Conservation (phyloP, 2,113 vertebrate genomes). For the Oryzias woworae region DNA sequence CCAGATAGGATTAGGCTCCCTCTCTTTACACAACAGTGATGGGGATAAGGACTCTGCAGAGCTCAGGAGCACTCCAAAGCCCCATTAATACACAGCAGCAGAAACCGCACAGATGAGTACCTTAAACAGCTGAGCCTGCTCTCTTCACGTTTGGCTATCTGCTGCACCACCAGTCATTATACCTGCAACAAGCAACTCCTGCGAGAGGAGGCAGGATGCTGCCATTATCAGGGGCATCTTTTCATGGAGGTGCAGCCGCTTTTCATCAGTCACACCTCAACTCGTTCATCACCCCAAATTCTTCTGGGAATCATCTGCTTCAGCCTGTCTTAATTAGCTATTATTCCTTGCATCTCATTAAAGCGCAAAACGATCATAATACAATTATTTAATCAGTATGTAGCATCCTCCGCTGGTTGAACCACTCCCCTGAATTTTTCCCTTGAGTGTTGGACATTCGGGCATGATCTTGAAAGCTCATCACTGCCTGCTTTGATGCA, state of each 20-base stretch:
- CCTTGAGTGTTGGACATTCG: neutral
- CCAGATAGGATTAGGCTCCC: slow-evolving; percentile 76
- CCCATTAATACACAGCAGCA: slow-evolving; percentile 67
- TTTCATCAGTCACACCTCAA: slow-evolving; percentile 29
- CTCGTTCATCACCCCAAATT: slow-evolving; percentile 6
- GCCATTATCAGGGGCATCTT: slow-evolving; percentile 31
- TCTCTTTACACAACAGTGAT: slow-evolving; percentile 80
- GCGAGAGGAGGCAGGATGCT: slow-evolving; percentile 33
- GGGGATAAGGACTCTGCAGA: slow-evolving; percentile 72
- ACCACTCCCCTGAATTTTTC: neutral
- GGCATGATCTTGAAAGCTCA: neutral
- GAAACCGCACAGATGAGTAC: slow-evolving; percentile 56
- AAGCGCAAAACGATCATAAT: slow-evolving; percentile 1
- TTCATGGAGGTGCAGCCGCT: slow-evolving; percentile 1
- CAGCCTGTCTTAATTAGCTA: neutral
- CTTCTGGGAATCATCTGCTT: slow-evolving; percentile 6
- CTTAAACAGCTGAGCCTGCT: slow-evolving; percentile 64
- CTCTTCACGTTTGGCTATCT: slow-evolving; percentile 54
- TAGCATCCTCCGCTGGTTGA: neutral
- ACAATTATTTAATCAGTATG: slow-evolving; percentile 8
- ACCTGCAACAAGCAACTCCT: slow-evolving; percentile 15
- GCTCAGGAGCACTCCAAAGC: slow-evolving; percentile 72
- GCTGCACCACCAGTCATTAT: slow-evolving; percentile 46
- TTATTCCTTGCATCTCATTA: neutral
- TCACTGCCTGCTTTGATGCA: slow-evolving; percentile 4